phyloP scores from a whole-genome alignment of 1,140 invertebrate genomes.

The Trichogramma pretiosum region DNA sequence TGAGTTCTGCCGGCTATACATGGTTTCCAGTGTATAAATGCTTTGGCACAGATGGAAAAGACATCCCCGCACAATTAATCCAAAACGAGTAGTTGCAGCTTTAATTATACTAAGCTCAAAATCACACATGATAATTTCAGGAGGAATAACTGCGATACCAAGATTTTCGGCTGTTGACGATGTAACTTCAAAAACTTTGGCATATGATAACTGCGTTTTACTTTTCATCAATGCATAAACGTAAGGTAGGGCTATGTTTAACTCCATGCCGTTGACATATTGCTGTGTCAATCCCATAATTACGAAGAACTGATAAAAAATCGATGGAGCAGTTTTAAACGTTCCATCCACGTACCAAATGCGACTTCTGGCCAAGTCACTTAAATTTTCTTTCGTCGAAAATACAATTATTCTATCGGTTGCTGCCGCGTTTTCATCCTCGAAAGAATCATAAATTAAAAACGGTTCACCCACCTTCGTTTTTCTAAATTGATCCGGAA shows the following conservation, averaged over 20 bases:
- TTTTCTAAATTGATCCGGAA: too few species aligned
- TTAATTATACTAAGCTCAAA: conserved; percentile 10
- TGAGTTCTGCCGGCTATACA: too few species aligned
- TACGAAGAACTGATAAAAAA: conserved; percentile 13
- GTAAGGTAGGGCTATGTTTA: background rate
- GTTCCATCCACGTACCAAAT: conserved; percentile 11
- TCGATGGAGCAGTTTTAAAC: conserved; percentile 6
- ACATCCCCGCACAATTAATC: background rate
- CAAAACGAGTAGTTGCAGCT: background rate
- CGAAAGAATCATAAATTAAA: too few species aligned
- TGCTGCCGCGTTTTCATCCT: too few species aligned
- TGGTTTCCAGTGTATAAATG: too few species aligned
- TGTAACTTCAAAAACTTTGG: conserved; percentile 1
- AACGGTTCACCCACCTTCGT: too few species aligned
- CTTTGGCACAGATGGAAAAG: too few species aligned
- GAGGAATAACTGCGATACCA: background rate
- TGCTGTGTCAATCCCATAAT: conserved; percentile 1
- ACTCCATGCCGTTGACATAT: background rate
- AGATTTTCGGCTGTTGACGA: background rate
- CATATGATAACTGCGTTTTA: conserved; percentile 6
- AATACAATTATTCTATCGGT: conserved; percentile 10
- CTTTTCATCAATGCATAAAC: conserved; percentile 8
- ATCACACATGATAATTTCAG: background rate
- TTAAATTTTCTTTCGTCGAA: conserved; percentile 11
- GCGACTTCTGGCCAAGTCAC: background rate